phyloP scores from a whole-genome alignment of 2,113 vertebrate species.

The Sebastes schlegelii region DNA sequence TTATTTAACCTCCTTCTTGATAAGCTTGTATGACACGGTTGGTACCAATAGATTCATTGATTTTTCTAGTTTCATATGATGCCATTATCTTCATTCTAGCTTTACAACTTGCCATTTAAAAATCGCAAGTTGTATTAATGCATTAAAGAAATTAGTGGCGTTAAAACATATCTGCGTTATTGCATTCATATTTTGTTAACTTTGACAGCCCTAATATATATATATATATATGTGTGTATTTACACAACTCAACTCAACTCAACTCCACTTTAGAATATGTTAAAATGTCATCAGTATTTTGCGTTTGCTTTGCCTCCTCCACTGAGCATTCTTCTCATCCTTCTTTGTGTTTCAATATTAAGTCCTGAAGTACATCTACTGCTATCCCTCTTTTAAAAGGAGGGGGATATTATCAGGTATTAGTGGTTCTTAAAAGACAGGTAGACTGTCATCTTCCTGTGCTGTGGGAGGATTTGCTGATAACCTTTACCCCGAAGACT shows the following conservation, averaged over 20 bases:
- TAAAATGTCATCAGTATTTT: background rate
- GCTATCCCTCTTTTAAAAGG: conserved; percentile 4
- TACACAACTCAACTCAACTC: no score
- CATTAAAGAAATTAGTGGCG: no score
- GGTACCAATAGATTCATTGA: no score
- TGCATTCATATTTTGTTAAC: no score
- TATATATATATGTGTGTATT: background rate
- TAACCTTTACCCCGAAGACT: conserved; percentile 68
- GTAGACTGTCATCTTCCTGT: conserved; percentile 38
- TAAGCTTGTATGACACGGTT: no score
- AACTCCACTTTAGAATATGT: background rate
- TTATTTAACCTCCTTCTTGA: no score
- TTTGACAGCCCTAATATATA: no score
- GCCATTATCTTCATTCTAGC: no score
- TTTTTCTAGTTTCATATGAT: no score
- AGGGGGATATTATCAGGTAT: conserved; percentile 47
- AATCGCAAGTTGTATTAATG: no score
- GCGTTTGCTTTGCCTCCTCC: background rate
- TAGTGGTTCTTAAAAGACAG: conserved; percentile 56
- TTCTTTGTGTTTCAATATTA: conserved; percentile 2
- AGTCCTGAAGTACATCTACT: background rate
- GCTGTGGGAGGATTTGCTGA: conserved; percentile 53
- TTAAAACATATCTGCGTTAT: no score
- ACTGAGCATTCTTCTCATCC: background rate
- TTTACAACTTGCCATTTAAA: no score